Base-by-base conservation (phyloP, 2,797 vertebrate genomes). In the Takifugu ocellatus region DNA sequence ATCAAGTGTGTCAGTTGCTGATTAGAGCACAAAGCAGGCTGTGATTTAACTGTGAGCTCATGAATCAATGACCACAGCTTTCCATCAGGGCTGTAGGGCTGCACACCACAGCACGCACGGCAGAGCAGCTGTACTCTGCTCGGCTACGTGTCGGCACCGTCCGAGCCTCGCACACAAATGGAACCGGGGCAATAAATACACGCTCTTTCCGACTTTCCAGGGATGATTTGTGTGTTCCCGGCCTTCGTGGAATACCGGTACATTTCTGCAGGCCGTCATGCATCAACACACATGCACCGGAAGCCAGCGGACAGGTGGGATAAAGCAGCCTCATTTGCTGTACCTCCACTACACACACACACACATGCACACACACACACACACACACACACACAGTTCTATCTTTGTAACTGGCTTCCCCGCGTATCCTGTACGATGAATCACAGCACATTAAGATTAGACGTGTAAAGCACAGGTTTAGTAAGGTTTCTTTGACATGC, bases 261-360 rank as follows among this genome's bases (percentile, higher is more conserved):
- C 63, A 66, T 79, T 75, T 80, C 64, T 78, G 53, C 63, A 60
- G 58, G 70, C 63, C 61, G 64, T 64, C n/a, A 24, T 52, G 59
- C 73, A 73, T 60, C 33, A 33, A 68, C 70, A 59, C 24, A 15
- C 57, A 61, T 33, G 5, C 68, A 66, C 75, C 63, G 82, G 84
- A 84, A 87, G 84, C 81, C 79, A 84, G 54, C 49, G 73, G 72
- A 83, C 82, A 84, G 80, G 84, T 84, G 74, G 82, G 60, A 84
- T 81, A 76, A 79, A 80, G 83, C 79, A 77, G 53, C 51, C 56
- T 45, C 69, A 54, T 59, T 75, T 51, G 59, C 33, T 24, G 59
- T 64, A 49, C 59, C 49, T 9, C 11, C 42, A 36, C 25, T 26
- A 54, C 42, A 44, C 25, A 59, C 52, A n/a, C 44, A n/a, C 44